These are phyloP conservation scores for Acrossocheilus wenchowensis DNA, from an alignment of 2,797 vertebrate genomes.

Conservation along the genomic window DNA sequence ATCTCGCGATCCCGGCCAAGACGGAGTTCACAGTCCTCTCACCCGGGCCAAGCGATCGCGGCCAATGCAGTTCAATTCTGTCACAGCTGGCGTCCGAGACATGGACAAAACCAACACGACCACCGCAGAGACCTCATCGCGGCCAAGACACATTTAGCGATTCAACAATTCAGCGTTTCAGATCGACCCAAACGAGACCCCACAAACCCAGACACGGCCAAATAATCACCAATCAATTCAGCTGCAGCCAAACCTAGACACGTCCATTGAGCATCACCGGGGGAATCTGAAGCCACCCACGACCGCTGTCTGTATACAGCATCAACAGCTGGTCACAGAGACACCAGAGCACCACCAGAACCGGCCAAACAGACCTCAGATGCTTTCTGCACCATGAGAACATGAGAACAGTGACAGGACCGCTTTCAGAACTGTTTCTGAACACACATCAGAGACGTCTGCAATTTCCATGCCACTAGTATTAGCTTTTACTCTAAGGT, in stretches of 20 bases:
- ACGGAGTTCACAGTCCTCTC: constrained; percentile 16
- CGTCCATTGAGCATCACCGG: constrained; percentile 46
- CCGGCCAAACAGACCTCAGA: constrained; percentile 1
- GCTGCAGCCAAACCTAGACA: constrained; percentile 35
- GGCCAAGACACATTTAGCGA: constrained; percentile 33
- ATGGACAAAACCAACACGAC: constrained; percentile 38
- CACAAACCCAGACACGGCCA: constrained; percentile 39
- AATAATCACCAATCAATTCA: constrained; percentile 45
- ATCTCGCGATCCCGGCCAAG: constrained; percentile 20
- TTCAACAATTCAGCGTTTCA: constrained; percentile 5
- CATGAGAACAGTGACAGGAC: constrained; percentile 3
- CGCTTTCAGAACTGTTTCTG: background rate
- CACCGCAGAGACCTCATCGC: constrained; percentile 32
- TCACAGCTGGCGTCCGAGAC: constrained; percentile 23
- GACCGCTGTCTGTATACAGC: constrained; percentile 51
- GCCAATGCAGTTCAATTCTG: constrained; percentile 34
- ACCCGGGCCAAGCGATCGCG: background rate
- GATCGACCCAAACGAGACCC: constrained; percentile 25
- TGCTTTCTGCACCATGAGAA: background rate
- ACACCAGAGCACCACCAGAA: constrained; percentile 25
- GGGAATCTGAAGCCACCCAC: constrained; percentile 56
- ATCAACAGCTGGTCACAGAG: constrained; percentile 52
- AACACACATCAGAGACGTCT: background rate
- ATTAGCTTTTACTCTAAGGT: background rate
- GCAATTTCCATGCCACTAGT: background rate